Conservation (phyloP, 2,888 invertebrate species). For the Fissipunctia ypsillon region DNA sequence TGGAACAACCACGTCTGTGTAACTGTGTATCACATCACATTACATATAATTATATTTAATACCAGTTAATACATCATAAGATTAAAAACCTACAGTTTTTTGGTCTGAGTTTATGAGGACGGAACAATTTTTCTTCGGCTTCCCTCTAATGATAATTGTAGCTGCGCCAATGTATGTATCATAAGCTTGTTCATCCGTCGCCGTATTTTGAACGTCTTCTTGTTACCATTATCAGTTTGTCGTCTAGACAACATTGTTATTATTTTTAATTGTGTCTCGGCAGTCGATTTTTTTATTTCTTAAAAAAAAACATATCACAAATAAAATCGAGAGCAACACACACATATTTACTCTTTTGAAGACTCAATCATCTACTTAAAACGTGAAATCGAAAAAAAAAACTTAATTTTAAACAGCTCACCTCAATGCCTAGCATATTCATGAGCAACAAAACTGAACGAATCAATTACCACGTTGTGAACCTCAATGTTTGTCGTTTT, state of each 20-base stretch:
- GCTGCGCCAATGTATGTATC: too few species aligned
- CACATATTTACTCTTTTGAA: not conserved
- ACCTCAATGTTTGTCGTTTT: constrained; percentile 86
- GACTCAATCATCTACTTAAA: not conserved
- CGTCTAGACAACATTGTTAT: constrained; percentile 5
- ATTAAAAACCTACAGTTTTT: too few species aligned
- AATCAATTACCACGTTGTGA: constrained; percentile 80
- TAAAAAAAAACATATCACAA: too few species aligned
- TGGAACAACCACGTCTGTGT: too few species aligned
- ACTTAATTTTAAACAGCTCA: constrained; percentile 7
- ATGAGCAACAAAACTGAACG: constrained; percentile 69
- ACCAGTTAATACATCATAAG: too few species aligned
- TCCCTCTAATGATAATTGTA: too few species aligned
- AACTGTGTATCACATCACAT: too few species aligned
- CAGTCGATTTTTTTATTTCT: not conserved
- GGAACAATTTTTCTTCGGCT: too few species aligned
- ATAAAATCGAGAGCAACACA: not conserved
- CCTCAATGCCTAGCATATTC: constrained; percentile 46
- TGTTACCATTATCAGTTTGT: not conserved
- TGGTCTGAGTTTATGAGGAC: too few species aligned
- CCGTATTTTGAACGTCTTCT: constrained; percentile 4
- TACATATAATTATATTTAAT: too few species aligned
- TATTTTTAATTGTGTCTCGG: constrained; percentile 5
- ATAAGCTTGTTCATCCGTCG: not conserved
- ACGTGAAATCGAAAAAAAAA: not conserved